Conservation (phyloP, 2,113 vertebrate genomes). For the Callithrix jacchus region DNA sequence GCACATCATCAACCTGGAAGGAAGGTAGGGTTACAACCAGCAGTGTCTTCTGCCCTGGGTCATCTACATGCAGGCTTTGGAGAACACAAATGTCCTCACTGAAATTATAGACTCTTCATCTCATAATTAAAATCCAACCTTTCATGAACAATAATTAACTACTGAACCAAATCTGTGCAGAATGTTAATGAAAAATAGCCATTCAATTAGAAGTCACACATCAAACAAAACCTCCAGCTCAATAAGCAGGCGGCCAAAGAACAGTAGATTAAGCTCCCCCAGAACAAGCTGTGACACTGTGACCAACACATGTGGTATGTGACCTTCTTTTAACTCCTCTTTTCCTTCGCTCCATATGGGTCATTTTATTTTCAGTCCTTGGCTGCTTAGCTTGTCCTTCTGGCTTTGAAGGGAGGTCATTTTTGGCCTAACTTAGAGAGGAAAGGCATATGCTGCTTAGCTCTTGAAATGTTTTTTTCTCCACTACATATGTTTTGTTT, state of each 20-base stretch:
- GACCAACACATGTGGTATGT: slow-evolving; percentile 64
- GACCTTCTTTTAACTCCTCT: slow-evolving; percentile 68
- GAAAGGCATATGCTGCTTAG: slow-evolving; percentile 71
- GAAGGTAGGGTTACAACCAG: neutral
- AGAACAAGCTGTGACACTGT: neutral
- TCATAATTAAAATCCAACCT: neutral
- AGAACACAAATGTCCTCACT: neutral
- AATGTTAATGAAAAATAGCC: neutral
- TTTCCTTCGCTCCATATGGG: slow-evolving; percentile 40
- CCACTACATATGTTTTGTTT: slow-evolving; percentile 81
- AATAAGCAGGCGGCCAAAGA: neutral
- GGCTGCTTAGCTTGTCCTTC: slow-evolving; percentile 67
- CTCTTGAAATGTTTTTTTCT: slow-evolving; percentile 83
- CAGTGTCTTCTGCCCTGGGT: neutral
- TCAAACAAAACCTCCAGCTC: neutral
- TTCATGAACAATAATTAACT: neutral
- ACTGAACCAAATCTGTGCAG: neutral
- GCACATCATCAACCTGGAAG: neutral
- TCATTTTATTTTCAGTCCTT: slow-evolving; percentile 74
- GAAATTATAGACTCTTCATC: neutral
- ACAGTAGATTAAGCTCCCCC: neutral
- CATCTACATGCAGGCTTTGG: neutral
- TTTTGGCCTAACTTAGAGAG: slow-evolving; percentile 73
- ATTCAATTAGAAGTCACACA: neutral
- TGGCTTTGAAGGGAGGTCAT: slow-evolving; percentile 70